phyloP scores from a whole-genome alignment of 2,888 invertebrate species.

The Rhamnusium bicolor region DNA sequence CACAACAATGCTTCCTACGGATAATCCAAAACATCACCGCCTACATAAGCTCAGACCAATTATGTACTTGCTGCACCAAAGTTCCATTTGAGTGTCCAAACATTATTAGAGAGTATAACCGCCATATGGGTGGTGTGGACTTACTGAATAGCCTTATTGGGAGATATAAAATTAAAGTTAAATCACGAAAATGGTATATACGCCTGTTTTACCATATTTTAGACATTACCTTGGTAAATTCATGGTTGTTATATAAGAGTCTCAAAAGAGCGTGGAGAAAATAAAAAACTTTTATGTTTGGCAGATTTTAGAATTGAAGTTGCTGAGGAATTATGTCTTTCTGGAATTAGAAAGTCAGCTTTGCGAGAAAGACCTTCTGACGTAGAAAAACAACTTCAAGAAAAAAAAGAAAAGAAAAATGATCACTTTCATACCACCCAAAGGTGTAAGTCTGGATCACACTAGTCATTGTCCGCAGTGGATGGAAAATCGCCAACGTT shows the following conservation, averaged over 20 bases:
- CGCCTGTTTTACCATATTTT: neutral
- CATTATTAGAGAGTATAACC: constrained; percentile 6
- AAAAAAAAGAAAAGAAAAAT: neutral
- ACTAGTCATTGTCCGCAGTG: constrained; percentile 33
- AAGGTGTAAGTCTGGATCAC: constrained; percentile 34
- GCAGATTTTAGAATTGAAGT: neutral
- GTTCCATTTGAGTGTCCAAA: neutral
- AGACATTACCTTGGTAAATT: neutral
- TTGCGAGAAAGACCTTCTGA: too few relatives aligned
- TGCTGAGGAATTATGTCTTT: neutral
- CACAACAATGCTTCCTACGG: too few relatives aligned
- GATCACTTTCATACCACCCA: constrained; percentile 29
- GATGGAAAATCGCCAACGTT: constrained; percentile 17
- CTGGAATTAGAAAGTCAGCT: neutral
- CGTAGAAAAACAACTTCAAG: neutral
- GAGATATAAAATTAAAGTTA: constrained; percentile 13
- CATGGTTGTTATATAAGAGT: neutral
- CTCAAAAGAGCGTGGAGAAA: too few relatives aligned
- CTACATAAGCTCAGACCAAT: constrained; percentile 3
- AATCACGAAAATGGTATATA: neutral
- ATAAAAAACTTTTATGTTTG: neutral
- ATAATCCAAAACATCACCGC: neutral
- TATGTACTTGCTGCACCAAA: neutral
- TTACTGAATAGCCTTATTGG: constrained; percentile 13
- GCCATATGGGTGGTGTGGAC: constrained; percentile 4